Evolutionary conservation across 2,797 vertebrate species (phyloP).

Genomic region (Cottoperca gobio): DNA sequence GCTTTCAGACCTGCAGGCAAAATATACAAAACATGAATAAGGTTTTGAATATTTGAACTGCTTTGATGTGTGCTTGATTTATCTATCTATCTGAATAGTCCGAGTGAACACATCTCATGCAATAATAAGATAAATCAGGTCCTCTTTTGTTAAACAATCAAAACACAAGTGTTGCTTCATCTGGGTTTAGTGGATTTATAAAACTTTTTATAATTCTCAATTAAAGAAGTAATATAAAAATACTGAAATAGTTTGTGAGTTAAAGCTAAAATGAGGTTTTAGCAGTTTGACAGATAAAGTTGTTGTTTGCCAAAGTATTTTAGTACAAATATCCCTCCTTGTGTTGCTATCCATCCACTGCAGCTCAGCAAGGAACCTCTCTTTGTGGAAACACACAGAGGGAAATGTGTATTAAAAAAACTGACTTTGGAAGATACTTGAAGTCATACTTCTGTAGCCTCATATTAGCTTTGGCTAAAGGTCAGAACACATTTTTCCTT

Average conservation of each 20-base stretch:
- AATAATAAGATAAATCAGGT: conserved; percentile 34
- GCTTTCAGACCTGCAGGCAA: conserved; percentile 66
- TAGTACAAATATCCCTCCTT: not conserved
- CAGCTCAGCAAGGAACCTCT: not conserved
- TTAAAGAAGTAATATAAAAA: not conserved
- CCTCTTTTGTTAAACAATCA: not conserved
- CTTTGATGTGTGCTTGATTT: conserved; percentile 72
- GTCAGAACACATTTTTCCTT: no score
- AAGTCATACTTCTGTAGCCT: not conserved
- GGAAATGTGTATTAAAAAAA: not conserved
- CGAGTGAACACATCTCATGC: conserved; percentile 39
- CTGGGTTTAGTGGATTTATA: not conserved
- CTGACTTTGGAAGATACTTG: not conserved
- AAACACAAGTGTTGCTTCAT: not conserved
- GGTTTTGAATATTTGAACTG: conserved; percentile 72
- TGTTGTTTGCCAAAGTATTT: not conserved
- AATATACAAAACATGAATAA: conserved; percentile 74
- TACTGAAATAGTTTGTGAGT: not conserved
- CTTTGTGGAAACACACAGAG: not conserved
- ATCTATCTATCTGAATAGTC: conserved; percentile 31
- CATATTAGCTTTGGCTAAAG: conserved; percentile 3
- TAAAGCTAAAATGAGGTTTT: not conserved
- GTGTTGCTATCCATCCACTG: not conserved
- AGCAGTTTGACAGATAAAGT: not conserved
- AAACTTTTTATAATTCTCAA: conserved; percentile 8